Base-by-base conservation (phyloP, 2,113 vertebrate species). In the Aspiorhynchus laticeps region DNA sequence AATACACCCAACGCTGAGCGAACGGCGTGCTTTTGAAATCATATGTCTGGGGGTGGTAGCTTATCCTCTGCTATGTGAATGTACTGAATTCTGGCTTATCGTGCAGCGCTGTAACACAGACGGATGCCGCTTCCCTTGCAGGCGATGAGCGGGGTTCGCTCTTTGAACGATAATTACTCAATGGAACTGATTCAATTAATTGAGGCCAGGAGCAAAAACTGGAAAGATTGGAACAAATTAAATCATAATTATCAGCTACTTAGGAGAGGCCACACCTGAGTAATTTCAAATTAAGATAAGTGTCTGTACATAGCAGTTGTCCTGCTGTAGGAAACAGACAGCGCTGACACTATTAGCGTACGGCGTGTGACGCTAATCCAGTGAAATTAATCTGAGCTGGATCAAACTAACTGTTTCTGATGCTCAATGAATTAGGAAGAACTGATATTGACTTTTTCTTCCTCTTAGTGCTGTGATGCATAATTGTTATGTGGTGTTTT, bases 171-270 rank as follows among this genome's bases (percentile, higher is more conserved):
- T 71, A 80, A 81, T 86, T 71, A 48, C 77, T 86, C 80, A 80
- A 28, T 84, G 61, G 78, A 90, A 90, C 85, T 41, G 77, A 85
- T 87, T 87, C 82, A 82, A 87, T 90, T 87, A 87, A 88, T 83
- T 41, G n/a, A 88, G 73, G 83, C 88, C 82, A 76, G 46, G 71
- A 81, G 73, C 83, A 21, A 87, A 24, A 33, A 33, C 71, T 53
- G 86, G 31, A 83, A 82, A 79, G 74, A 76, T 65, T 21, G 73
- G 79, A 79, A 69, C 73, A 88, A 78, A 43, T 86, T 67, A 86
- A 88, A 85, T 85, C 86, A 86, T 89, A 83, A 89, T 88, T 86
- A 89, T 88, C 80, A 63, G 65, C 84, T 86, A 56, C 48, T 89
- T 89, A 86, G 84, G 28, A 76, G 59, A 56, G 59, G 73, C 51